A percentile compares a stretch with the other conserved stretches of the same genome.
phyloP scores from a whole-genome alignment of 2,113 vertebrate species.

The Lycocorax pyrrhopterus region DNA sequence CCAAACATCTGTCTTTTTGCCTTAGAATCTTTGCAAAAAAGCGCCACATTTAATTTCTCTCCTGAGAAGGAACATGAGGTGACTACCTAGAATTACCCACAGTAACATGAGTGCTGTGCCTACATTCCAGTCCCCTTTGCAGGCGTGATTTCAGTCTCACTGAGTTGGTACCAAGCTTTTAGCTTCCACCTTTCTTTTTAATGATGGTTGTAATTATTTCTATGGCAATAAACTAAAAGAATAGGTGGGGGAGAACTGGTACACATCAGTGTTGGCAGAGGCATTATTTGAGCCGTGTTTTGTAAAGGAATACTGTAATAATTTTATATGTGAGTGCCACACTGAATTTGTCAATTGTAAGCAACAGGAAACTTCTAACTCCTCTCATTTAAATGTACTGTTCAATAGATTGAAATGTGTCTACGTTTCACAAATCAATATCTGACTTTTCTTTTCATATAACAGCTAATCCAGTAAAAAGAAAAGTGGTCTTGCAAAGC shows the following conservation, averaged over 20 bases:
- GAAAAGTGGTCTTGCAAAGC: neutral
- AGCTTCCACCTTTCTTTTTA: neutral
- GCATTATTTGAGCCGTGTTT: neutral
- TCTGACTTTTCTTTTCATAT: neutral
- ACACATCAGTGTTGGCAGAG: neutral
- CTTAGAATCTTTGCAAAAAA: neutral
- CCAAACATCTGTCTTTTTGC: neutral
- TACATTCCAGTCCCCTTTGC: fast-evolving
- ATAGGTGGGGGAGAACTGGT: neutral
- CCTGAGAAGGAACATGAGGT: neutral
- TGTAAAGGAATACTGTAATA: neutral
- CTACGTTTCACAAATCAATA: neutral
- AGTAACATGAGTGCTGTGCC: neutral
- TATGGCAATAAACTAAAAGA: neutral
- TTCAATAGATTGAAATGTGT: neutral
- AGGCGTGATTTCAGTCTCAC: neutral
- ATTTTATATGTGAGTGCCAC: neutral
- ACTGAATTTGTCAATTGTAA: neutral
- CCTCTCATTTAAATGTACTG: neutral
- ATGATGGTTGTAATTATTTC: neutral
- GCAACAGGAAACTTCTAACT: neutral
- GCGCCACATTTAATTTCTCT: neutral
- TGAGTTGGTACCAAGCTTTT: neutral
- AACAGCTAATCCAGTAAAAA: neutral
- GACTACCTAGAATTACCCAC: neutral